phyloP scores from a whole-genome alignment of 2,888 invertebrate genomes.

The Polyommatus icarus region DNA sequence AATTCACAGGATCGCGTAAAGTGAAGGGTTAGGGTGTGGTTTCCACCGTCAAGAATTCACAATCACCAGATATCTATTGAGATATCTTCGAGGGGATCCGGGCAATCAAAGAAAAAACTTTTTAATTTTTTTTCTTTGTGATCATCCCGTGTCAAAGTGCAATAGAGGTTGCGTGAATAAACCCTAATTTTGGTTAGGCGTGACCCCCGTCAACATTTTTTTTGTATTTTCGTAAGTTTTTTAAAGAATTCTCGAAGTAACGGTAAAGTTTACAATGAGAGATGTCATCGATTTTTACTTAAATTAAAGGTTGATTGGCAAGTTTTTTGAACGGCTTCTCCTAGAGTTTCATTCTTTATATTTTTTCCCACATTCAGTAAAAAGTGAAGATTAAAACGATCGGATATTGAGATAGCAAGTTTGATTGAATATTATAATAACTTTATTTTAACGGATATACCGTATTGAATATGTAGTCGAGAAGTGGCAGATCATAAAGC shows the following conservation, averaged over 20 bases:
- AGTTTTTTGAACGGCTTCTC: constrained; percentile 65
- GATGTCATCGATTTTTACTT: constrained; percentile 69
- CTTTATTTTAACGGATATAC: constrained; percentile 50
- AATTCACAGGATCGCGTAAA: constrained; percentile 65
- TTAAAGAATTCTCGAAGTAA: constrained; percentile 59
- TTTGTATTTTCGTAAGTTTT: constrained; percentile 70
- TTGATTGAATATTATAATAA: constrained; percentile 5
- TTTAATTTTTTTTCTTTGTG: constrained; percentile 39
- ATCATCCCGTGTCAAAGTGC: constrained; percentile 76
- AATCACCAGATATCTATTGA: constrained; percentile 72
- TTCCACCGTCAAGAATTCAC: constrained; percentile 53
- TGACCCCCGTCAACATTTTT: constrained; percentile 78
- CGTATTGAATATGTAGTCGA: neutral
- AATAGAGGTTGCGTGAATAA: constrained; percentile 73
- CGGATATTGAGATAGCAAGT: neutral
- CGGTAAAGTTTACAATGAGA: constrained; percentile 66
- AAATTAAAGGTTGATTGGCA: constrained; percentile 77
- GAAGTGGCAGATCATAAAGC: constrained; percentile 35
- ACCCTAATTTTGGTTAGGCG: constrained; percentile 76
- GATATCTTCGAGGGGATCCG: constrained; percentile 62
- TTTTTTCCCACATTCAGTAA: constrained; percentile 27
- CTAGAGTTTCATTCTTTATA: constrained; percentile 48
- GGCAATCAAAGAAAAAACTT: constrained; percentile 62
- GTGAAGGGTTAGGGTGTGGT: constrained; percentile 58
- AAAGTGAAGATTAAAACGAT: constrained; percentile 25